Evolutionary conservation across 2,797 vertebrate genomes (phyloP).

Genomic region (Brachyalestes nurse): DNA sequence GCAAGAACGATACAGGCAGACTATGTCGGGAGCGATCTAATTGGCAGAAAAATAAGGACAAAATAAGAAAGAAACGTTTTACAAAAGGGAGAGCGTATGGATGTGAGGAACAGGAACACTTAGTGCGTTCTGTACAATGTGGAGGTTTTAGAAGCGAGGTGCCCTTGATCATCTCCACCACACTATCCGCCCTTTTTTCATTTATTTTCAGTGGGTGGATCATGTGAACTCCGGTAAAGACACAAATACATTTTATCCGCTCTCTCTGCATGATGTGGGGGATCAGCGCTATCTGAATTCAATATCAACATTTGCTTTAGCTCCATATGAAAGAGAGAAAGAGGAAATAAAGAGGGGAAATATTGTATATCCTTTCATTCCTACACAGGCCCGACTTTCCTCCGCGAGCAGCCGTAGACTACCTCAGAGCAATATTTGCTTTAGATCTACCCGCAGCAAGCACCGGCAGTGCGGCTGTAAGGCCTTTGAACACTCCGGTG

Average conservation of each 20-base stretch:
- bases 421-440: conserved; percentile 62
- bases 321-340: conserved; percentile 55
- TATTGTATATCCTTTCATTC: conserved; percentile 64
- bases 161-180: conserved; percentile 20
- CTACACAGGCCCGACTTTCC: conserved; percentile 48
- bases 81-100: not conserved
- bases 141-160: conserved; percentile 9
- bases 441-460: conserved; percentile 58
- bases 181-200: not conserved
- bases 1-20: not conserved
- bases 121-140: not conserved
- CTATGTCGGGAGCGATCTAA: conserved; percentile 5
- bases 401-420: conserved; percentile 45
- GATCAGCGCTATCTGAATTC: conserved; percentile 58
- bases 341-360: conserved; percentile 62
- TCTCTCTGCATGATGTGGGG: conserved; percentile 52
- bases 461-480: conserved; percentile 42
- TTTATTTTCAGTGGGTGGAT: conserved; percentile 43
- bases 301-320: conserved; percentile 66
- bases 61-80: not conserved
- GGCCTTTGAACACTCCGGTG: conserved; percentile 60
- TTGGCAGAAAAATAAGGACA: conserved; percentile 23
- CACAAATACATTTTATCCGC: conserved; percentile 60
- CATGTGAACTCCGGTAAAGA: conserved; percentile 52
- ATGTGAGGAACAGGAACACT: not conserved